A percentile compares a stretch with the other conserved stretches of the same genome.
These are phyloP conservation scores for Zonotrichia albicollis DNA, from an alignment of 2,797 vertebrate species.

Conservation along the genomic window DNA sequence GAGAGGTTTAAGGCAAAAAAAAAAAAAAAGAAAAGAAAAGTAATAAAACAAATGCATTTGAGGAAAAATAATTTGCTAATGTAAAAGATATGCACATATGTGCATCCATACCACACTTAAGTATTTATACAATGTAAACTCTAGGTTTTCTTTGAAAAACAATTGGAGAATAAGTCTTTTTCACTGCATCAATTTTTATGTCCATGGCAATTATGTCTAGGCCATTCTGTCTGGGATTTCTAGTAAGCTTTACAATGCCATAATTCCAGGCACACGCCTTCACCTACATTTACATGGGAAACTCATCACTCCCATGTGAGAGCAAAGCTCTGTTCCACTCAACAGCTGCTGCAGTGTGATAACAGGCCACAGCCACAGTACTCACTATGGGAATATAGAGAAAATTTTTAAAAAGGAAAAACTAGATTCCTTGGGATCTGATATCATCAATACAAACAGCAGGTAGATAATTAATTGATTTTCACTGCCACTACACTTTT, in stretches of 20 bases:
- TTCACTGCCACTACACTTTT: neutral
- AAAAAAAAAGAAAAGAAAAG: too few species aligned
- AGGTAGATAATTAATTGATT: neutral
- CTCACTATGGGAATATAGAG: neutral
- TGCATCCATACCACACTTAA: neutral
- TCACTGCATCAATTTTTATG: neutral
- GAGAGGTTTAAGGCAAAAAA: neutral
- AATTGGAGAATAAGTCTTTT: neutral
- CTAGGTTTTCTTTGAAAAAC: fast-evolving
- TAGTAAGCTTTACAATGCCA: neutral
- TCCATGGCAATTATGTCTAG: neutral
- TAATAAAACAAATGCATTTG: neutral
- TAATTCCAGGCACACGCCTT: neutral
- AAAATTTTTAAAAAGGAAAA: neutral
- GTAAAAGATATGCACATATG: neutral
- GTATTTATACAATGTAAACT: neutral
- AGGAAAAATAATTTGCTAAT: neutral
- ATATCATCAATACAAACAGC: neutral
- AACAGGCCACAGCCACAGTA: neutral
- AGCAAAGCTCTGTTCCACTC: neutral
- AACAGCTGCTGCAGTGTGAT: neutral
- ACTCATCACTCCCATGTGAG: fast-evolving
- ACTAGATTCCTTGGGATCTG: neutral
- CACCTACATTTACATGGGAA: neutral
- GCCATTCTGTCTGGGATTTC: neutral